Evolutionary conservation across 2,888 invertebrate species (phyloP), one percentile per base, ranked within the genome.

Genomic region (Cosmopolites sordidus): DNA sequence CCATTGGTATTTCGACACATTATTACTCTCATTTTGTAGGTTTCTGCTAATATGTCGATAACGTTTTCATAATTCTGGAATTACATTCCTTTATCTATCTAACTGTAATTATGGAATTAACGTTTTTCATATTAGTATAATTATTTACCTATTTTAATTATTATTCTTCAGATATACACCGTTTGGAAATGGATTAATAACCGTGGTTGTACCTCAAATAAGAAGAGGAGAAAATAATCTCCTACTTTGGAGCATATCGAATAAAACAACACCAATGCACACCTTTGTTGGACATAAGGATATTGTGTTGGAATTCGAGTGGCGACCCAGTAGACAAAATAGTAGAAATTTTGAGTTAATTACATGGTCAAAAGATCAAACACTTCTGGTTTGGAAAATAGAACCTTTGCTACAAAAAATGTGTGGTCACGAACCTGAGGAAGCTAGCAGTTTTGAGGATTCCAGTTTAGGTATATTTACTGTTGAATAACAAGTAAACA

Each of bases 361-460:
- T 0, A 95, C 95, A 1, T 97, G 96, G 96, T 93, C 93, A 0
- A 85, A 92, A 68, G 96, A 97, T 77, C 93, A 95, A 69, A 91
- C 88, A 11, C 77, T 97, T 33, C 80, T 95, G 47, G 84, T 95
- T 16, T 96, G 95, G 91, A 84, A 86, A 66, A 89, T 95, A 67
- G 92, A 92, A 69, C 84, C 89, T 37, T 84, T 86, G 54, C 76
- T 95, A 58, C 83, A 92, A 62, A 91, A 91, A 75, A 76, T 89
- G 66, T 91, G 91, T 69, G 82, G 87, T 38, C 82, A 86, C 62
- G 84, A 84, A 66, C 81, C 83, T 54, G 80, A 80, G 30, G 81
- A 70, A 44, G 42, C 59, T 1, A 58, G 55, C 17, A 61, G 61
- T 29, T 41, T 52, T 9, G 60, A 55, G 16, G 62, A 60, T 17